phyloP scores from a whole-genome alignment of 2,797 vertebrate species.

The Capromys pilorides region DNA sequence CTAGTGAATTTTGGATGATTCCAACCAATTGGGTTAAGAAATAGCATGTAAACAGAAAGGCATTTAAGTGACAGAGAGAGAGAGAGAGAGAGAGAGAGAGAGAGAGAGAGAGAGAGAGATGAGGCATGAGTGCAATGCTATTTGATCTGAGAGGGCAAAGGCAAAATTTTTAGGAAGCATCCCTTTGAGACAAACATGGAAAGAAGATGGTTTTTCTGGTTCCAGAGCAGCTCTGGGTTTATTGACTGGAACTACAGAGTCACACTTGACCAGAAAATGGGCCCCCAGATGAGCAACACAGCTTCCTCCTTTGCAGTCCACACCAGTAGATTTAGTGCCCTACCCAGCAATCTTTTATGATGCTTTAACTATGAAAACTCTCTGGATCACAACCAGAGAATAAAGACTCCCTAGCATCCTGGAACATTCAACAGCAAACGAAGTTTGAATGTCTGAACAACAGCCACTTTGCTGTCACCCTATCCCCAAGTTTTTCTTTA shows the following conservation, averaged over 20 bases:
- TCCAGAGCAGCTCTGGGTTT: not conserved
- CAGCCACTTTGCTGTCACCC: not conserved
- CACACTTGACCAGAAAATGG: not conserved
- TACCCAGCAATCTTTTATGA: slow-evolving; percentile 45
- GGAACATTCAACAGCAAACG: slow-evolving; percentile 47
- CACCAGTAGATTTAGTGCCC: not conserved
- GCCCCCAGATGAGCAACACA: not conserved
- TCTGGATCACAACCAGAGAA: slow-evolving; percentile 51
- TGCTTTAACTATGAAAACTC: slow-evolving; percentile 33
- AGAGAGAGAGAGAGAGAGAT: not conserved
- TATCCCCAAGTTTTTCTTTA: not conserved
- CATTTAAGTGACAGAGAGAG: not conserved
- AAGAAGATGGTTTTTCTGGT: slow-evolving; percentile 19
- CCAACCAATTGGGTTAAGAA: slow-evolving; percentile 60
- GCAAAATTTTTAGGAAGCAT: not conserved
- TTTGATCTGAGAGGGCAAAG: slow-evolving; percentile 23
- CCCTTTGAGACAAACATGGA: not conserved
- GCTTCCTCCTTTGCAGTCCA: not conserved
- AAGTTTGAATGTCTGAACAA: slow-evolving; percentile 16
- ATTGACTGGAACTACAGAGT: slow-evolving; percentile 3
- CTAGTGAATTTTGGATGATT: slow-evolving; percentile 54
- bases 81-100: not conserved
- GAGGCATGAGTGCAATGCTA: not conserved
- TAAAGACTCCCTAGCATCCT: not conserved
- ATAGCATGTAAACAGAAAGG: slow-evolving; percentile 3